Conservation (phyloP, 1,140 invertebrate genomes). For the Chionoecetes opilio region DNA sequence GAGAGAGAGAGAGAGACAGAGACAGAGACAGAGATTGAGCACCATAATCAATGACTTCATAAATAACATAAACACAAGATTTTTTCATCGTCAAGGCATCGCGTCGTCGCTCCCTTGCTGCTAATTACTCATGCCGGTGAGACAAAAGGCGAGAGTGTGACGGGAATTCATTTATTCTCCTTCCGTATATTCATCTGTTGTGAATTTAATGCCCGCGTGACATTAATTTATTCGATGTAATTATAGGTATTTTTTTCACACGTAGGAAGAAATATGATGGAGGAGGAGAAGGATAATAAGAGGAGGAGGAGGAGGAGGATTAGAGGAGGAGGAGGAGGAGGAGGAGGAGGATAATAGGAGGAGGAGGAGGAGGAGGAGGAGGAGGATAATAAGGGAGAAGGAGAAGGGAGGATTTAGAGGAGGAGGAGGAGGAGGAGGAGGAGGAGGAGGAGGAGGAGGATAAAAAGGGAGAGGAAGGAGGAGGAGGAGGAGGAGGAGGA, state of each 20-base stretch:
- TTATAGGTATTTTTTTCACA: not conserved
- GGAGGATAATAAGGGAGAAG: not conserved
- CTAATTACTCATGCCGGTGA: not conserved
- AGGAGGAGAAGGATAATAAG: too few species aligned
- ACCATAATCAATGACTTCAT: too few species aligned
- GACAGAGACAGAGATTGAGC: too few species aligned
- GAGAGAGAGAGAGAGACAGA: too few species aligned
- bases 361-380: not conserved
- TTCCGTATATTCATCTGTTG: not conserved
- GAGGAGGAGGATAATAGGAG: not conserved
- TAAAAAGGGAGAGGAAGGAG: too few species aligned
- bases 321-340: too few species aligned
- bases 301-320: too few species aligned
- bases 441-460: not conserved
- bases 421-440: not conserved
- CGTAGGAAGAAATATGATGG: too few species aligned
- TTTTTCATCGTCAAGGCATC: too few species aligned
- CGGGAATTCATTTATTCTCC: not conserved
- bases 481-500: not conserved
- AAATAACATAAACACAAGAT: too few species aligned
- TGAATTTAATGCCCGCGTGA: not conserved
- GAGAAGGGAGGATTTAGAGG: not conserved
- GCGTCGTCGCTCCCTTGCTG: not conserved
- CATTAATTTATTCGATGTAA: slow-evolving; percentile 21
- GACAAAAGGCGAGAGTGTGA: not conserved